phyloP scores from a whole-genome alignment of 2,113 vertebrate genomes.

The Heliornis fulica region DNA sequence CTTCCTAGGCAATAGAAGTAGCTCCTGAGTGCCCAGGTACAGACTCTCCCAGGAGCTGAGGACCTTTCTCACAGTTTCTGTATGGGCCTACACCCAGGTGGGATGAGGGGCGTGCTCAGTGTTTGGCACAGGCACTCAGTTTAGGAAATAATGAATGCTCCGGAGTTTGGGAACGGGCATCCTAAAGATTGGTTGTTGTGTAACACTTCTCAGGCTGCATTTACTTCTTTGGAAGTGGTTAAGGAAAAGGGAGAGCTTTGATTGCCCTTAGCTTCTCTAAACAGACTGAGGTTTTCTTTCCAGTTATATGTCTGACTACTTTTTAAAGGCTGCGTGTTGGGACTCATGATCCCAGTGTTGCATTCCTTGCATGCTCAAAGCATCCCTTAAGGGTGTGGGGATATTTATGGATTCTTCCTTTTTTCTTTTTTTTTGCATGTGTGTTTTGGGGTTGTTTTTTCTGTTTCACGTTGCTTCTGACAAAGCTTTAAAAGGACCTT shows the following conservation, averaged over 20 bases:
- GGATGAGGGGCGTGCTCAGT: neutral
- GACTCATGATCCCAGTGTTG: neutral
- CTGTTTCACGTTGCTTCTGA: neutral
- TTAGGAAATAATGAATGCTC: neutral
- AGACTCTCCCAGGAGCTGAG: slow-evolving; percentile 10
- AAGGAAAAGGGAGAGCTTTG: slow-evolving; percentile 35
- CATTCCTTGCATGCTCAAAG: neutral
- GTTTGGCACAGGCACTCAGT: neutral
- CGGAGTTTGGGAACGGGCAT: neutral
- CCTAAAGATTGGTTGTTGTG: neutral
- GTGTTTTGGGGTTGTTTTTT: too few species aligned
- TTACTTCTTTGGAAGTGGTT: slow-evolving; percentile 18
- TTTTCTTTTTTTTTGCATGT: neutral
- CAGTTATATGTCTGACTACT: neutral
- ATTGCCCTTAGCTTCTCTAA: slow-evolving; percentile 25
- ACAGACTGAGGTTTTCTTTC: slow-evolving; percentile 12
- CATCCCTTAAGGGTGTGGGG: neutral
- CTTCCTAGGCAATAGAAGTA: slow-evolving; percentile 36
- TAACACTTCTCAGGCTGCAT: slow-evolving; percentile 8
- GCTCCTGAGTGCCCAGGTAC: slow-evolving; percentile 4
- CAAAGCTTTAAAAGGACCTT: neutral
- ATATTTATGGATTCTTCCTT: neutral
- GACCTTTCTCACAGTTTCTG: neutral
- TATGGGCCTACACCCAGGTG: neutral
- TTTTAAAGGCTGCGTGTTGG: neutral